Percentiles rank a stretch among this genome's conserved stretches.
Conservation (phyloP, 2,888 invertebrate genomes). For the Blastobasis adustella region DNA sequence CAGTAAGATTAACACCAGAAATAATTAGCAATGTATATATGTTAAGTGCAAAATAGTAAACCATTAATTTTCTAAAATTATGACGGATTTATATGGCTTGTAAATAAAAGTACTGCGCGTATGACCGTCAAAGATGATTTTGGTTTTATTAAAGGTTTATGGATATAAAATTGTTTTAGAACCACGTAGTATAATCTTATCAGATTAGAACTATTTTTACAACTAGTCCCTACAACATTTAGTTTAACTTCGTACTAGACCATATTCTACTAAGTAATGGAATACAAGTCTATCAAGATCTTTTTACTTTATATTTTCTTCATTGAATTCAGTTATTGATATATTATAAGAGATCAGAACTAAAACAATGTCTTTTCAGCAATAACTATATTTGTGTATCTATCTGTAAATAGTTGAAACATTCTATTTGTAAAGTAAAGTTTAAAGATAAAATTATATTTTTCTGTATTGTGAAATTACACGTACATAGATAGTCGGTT, state of each 20-base stretch:
- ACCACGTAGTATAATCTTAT: slow-evolving; percentile 37
- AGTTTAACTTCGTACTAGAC: slow-evolving; percentile 53
- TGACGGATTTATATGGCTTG: slow-evolving; percentile 53
- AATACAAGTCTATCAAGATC: slow-evolving; percentile 37
- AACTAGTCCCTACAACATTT: slow-evolving; percentile 67
- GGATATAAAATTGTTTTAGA: slow-evolving; percentile 24
- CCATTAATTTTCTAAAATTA: slow-evolving; percentile 50
- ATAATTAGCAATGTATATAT: slow-evolving; percentile 66
- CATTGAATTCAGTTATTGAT: neutral
- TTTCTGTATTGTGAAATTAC: slow-evolving; percentile 53
- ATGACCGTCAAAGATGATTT: slow-evolving; percentile 21
- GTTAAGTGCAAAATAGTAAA: slow-evolving; percentile 55
- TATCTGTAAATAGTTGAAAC: slow-evolving; percentile 66
- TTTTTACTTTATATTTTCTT: slow-evolving; percentile 14
- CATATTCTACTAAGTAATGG: slow-evolving; percentile 42
- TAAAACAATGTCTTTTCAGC: slow-evolving; percentile 60
- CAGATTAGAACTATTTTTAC: slow-evolving; percentile 60
- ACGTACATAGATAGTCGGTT: no score
- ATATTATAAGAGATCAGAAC: slow-evolving; percentile 7
- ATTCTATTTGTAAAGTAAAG: slow-evolving; percentile 63
- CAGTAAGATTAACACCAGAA: slow-evolving; percentile 74
- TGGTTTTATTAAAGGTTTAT: slow-evolving; percentile 22
- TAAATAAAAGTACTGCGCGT: slow-evolving; percentile 49
- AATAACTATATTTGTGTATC: slow-evolving; percentile 56
- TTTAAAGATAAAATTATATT: slow-evolving; percentile 60